A percentile compares a stretch with the other conserved stretches of the same genome.
phyloP scores from a whole-genome alignment of 2,888 invertebrate species.

The Oligia fasciuncula region DNA sequence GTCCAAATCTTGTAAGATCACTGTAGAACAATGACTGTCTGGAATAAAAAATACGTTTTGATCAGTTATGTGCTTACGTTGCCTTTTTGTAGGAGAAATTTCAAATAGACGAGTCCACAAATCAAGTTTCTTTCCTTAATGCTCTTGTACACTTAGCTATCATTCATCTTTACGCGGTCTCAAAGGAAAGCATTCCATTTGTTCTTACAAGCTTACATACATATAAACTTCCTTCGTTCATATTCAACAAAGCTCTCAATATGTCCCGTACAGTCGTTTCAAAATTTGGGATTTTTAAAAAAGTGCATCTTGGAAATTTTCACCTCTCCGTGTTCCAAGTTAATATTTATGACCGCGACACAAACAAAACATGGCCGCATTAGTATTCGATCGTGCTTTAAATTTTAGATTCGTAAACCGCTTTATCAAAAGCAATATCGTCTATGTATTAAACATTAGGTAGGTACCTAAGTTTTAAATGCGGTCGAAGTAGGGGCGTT shows the following conservation, averaged over 20 bases:
- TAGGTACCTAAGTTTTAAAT: conserved; percentile 86
- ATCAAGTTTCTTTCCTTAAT: conserved; percentile 48
- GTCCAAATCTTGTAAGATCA: conserved; percentile 81
- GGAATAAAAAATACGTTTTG: conserved; percentile 54
- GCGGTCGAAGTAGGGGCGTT: conserved; percentile 79
- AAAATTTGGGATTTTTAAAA: conserved; percentile 59
- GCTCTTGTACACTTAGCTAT: conserved; percentile 37
- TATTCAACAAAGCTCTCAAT: conserved; percentile 39
- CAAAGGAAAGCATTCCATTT: conserved; percentile 29
- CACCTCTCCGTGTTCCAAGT: conserved; percentile 78
- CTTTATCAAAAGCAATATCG: conserved; percentile 89
- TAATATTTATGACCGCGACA: conserved; percentile 86
- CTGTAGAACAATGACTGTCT: conserved; percentile 81
- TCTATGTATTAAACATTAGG: conserved; percentile 88
- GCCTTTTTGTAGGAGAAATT: conserved; percentile 52
- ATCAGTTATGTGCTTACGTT: conserved; percentile 43
- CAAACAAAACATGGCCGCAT: conserved; percentile 86
- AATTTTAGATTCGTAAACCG: conserved; percentile 89
- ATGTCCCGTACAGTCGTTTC: conserved; percentile 31
- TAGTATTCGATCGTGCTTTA: conserved; percentile 88
- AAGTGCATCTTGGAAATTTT: conserved; percentile 72
- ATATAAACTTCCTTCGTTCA: conserved; percentile 38
- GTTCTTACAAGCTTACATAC: conserved; percentile 39
- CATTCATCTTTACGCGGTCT: conserved; percentile 42
- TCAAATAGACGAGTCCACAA: conserved; percentile 68